Evolutionary conservation across 92 coral and sea anemone species (phyloP).

Genomic region (Heliopora coerulea): DNA sequence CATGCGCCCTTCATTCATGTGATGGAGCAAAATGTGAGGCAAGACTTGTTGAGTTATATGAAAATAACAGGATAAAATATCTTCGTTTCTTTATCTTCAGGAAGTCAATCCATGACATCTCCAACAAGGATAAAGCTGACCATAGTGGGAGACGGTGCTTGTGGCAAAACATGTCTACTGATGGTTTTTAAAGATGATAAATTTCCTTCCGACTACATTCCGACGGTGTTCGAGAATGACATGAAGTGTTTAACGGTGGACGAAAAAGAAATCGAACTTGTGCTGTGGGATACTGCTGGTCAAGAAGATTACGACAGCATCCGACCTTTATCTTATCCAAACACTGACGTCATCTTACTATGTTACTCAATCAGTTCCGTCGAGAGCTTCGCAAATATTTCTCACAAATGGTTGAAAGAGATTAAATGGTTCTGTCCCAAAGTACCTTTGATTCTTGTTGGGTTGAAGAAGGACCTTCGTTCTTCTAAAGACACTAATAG

Average conservation of each 20-base stretch:
- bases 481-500: not conserved
- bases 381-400: conserved; percentile 26
- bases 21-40: too few relatives aligned
- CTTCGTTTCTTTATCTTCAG: not conserved
- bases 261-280: conserved; percentile 14
- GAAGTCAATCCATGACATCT: not conserved
- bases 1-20: too few relatives aligned
- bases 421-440: conserved; percentile 39
- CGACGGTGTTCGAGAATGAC: conserved; percentile 34
- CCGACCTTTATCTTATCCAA: conserved; percentile 31
- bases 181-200: conserved; percentile 34
- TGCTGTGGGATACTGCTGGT: conserved; percentile 44
- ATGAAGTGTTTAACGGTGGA: conserved; percentile 20
- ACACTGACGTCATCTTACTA: conserved; percentile 28
- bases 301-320: conserved; percentile 47
- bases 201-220: conserved; percentile 26
- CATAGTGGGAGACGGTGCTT: conserved; percentile 34
- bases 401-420: conserved; percentile 23
- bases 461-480: conserved; percentile 33
- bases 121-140: conserved; percentile 32
- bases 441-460: conserved; percentile 26
- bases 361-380: conserved; percentile 21
- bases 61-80: too few relatives aligned
- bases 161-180: conserved; percentile 33
- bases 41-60: too few relatives aligned